Evolutionary conservation across 1,140 invertebrate genomes (phyloP).

Genomic region (Drosophila seguyi): DNA sequence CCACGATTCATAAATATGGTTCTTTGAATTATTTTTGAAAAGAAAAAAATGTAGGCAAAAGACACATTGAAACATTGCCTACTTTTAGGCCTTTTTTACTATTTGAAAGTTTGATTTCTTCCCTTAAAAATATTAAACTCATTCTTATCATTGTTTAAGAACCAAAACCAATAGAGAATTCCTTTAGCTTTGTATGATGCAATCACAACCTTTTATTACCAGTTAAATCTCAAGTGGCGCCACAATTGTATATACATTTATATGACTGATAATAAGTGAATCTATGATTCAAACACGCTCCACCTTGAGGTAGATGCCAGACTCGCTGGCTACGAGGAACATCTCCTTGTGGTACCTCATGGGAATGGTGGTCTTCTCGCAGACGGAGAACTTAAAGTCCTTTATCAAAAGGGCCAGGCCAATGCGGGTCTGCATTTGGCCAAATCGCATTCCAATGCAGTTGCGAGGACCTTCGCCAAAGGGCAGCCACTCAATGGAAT

Average conservation of each 20-base stretch:
- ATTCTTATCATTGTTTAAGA: neutral
- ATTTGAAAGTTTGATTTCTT: too few species aligned
- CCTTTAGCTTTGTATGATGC: neutral
- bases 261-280: neutral
- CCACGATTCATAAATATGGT: too few species aligned
- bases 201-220: neutral
- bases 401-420: slow-evolving; percentile 85
- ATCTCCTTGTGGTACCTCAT: slow-evolving; percentile 48
- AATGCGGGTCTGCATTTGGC: slow-evolving; percentile 88
- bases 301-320: slow-evolving; percentile 65
- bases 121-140: too few species aligned
- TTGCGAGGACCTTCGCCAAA: slow-evolving; percentile 87
- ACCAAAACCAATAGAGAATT: neutral
- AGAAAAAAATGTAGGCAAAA: too few species aligned
- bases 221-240: neutral
- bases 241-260: neutral
- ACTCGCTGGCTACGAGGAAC: slow-evolving; percentile 54
- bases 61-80: too few species aligned
- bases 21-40: too few species aligned
- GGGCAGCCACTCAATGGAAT: slow-evolving; percentile 86
- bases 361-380: slow-evolving; percentile 73
- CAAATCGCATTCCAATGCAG: slow-evolving; percentile 88
- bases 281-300: slow-evolving; percentile 51
- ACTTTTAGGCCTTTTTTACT: too few species aligned
- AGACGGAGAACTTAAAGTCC: slow-evolving; percentile 75